Percentiles rank a stretch among this genome's conserved stretches.
Evolutionary conservation across 1,140 invertebrate species (phyloP).

Genomic region (Zeugodacus cucurbitae): DNA sequence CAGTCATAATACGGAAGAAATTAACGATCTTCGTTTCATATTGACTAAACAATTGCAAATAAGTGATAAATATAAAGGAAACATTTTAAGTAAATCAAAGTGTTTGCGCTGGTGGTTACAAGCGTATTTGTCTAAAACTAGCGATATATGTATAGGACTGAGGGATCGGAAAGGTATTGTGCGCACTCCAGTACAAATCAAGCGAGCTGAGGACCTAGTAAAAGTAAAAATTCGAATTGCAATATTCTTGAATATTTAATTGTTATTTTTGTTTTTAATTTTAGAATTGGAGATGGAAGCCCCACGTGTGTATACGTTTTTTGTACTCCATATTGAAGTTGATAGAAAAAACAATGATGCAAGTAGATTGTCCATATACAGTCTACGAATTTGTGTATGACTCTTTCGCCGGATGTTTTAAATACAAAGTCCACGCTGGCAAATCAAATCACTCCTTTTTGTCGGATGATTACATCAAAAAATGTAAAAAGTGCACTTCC

Average conservation of each 20-base stretch:
- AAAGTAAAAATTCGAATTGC: not conserved
- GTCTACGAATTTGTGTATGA: slow-evolving; percentile 4
- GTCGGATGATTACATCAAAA: not conserved
- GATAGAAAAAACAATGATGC: not conserved
- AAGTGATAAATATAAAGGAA: not conserved
- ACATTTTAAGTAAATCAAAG: not conserved
- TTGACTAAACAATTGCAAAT: not conserved
- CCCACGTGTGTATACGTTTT: not conserved
- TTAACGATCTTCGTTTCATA: not conserved
- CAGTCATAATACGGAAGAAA: not conserved
- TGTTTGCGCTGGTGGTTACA: not conserved
- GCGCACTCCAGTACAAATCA: not conserved
- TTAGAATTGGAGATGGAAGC: not conserved
- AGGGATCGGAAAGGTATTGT: not conserved
- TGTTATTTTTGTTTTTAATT: not conserved
- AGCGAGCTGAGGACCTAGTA: not conserved
- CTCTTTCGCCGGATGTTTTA: not conserved
- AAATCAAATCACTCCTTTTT: not conserved
- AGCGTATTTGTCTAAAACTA: not conserved
- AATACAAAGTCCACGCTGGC: not conserved
- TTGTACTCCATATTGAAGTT: not conserved
- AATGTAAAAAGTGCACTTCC: not conserved
- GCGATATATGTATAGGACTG: not conserved
- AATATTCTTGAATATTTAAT: not conserved
- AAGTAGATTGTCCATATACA: not conserved